A percentile compares a stretch with the other conserved stretches of the same genome.
These are phyloP conservation scores for Enteromius thamalakanensis DNA, from an alignment of 2,797 vertebrate species.

Conservation along the genomic window DNA sequence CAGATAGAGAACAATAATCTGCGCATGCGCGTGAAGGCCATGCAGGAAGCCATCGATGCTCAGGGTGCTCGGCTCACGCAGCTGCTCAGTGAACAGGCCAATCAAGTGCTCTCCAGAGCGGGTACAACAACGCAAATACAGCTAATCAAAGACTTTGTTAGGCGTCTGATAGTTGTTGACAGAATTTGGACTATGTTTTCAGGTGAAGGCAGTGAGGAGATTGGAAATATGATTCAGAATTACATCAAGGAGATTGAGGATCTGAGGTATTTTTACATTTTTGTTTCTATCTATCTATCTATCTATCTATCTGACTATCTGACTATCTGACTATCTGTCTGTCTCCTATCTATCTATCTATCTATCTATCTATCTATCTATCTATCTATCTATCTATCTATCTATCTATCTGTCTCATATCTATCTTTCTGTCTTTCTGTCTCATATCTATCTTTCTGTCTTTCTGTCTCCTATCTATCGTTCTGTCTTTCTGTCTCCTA, in stretches of 20 bases:
- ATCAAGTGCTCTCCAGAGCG: slow-evolving; percentile 85
- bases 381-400: too few species aligned
- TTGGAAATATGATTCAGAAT: slow-evolving; percentile 95
- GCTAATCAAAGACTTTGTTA: neutral
- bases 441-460: neutral
- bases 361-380: neutral
- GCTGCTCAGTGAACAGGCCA: slow-evolving; percentile 90
- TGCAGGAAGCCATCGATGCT: slow-evolving; percentile 92
- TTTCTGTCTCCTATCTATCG: neutral
- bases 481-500: neutral
- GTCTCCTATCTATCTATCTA: neutral
- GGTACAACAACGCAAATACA: slow-evolving; percentile 69
- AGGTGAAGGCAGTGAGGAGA: slow-evolving; percentile 96
- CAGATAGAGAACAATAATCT: slow-evolving; percentile 95
- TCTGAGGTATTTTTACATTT: slow-evolving; percentile 76
- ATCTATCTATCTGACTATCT: neutral
- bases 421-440: too few species aligned
- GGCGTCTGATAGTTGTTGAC: neutral
- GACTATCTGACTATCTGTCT: too few species aligned
- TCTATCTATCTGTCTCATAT: too few species aligned
- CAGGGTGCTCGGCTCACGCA: slow-evolving; percentile 88
- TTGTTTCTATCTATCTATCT: neutral
- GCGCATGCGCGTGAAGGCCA: slow-evolving; percentile 91
- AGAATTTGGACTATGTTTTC: slow-evolving; percentile 29
- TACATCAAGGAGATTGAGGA: slow-evolving; percentile 99